A percentile compares a stretch with the other conserved stretches of the same genome.
Conservation (phyloP, 2,113 vertebrate genomes). For the Gymnocephalus cernua region DNA sequence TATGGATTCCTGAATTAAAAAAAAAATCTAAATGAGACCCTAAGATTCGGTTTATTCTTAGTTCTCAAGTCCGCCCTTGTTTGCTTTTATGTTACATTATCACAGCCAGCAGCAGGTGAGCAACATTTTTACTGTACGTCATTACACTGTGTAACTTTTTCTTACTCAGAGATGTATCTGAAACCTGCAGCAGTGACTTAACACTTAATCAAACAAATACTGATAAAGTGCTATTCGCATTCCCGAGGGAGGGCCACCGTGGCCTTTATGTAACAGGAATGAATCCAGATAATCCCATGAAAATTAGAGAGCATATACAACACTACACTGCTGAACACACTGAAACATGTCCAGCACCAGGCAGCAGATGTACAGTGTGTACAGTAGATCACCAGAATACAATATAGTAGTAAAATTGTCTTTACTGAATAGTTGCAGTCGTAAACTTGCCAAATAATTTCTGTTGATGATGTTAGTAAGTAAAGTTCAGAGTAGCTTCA, state of each 20-base stretch:
- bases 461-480: neutral
- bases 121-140: neutral
- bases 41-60: conserved; percentile 23
- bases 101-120: conserved; percentile 39
- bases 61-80: conserved; percentile 54
- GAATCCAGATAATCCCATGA: conserved; percentile 63
- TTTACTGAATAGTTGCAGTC: neutral
- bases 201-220: conserved; percentile 29
- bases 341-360: neutral
- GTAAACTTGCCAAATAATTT: neutral
- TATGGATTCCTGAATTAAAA: neutral
- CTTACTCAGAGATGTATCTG: neutral
- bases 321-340: neutral
- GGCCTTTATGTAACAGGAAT: conserved; percentile 63
- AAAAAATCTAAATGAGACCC: neutral
- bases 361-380: neutral
- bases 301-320: conserved; percentile 14
- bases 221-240: conserved; percentile 40
- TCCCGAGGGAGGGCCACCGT: conserved; percentile 32
- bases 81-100: conserved; percentile 43
- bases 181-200: conserved; percentile 1
- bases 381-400: neutral
- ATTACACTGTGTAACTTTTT: conserved; percentile 27
- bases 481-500: neutral
- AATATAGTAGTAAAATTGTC: neutral